A percentile compares a stretch with the other conserved stretches of the same genome.
Conservation (phyloP, 1,140 invertebrate species). For the Trachymyrmex septentrionalis region DNA sequence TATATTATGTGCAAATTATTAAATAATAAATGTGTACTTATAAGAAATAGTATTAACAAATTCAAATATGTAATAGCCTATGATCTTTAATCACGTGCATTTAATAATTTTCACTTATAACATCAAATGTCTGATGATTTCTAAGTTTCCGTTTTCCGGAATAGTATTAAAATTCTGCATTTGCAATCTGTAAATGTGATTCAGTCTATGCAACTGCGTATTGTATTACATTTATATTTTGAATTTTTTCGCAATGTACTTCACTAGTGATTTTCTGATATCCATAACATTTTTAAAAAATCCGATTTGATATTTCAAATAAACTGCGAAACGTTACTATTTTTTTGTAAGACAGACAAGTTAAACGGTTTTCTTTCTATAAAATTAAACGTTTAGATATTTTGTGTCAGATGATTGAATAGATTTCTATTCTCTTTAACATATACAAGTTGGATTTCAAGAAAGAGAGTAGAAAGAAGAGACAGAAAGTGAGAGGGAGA, state of each 20-base stretch:
- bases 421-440: neutral
- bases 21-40: neutral
- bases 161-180: conserved; percentile 19
- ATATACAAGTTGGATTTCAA: neutral
- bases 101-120: conserved; percentile 7
- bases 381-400: conserved; percentile 13
- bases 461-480: neutral
- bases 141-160: neutral
- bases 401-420: neutral
- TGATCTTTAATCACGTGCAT: neutral
- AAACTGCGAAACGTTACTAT: neutral
- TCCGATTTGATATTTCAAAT: conserved; percentile 9
- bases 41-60: conserved; percentile 4
- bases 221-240: conserved; percentile 22
- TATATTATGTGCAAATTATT: conserved; percentile 10
- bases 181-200: conserved; percentile 7
- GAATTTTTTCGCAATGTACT: conserved; percentile 8
- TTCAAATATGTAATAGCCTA: neutral
- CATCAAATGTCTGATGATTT: conserved; percentile 5
- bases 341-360: neutral
- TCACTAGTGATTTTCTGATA: neutral
- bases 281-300: conserved; percentile 6
- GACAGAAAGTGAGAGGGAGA: neutral
- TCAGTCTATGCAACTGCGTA: neutral
- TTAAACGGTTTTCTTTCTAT: neutral